Conservation (phyloP, 2,797 vertebrate genomes). For the Notolepis coatsorum region DNA sequence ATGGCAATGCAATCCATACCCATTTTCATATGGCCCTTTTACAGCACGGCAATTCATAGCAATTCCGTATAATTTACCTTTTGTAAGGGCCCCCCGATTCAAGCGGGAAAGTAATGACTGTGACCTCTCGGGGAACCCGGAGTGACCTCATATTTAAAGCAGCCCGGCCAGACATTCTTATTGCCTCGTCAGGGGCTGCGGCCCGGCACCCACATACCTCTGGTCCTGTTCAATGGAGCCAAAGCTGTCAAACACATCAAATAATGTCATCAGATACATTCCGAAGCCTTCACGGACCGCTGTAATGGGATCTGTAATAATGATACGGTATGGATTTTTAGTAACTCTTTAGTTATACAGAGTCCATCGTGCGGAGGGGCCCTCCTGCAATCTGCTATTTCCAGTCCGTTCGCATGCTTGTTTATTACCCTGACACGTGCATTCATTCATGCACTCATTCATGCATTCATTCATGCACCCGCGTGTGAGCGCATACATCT, state of each 20-base stretch:
- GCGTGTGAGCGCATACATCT: too few relatives aligned
- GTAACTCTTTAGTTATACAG: too few relatives aligned
- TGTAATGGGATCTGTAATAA: constrained; percentile 37
- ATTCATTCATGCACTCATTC: too few relatives aligned
- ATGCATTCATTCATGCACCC: too few relatives aligned
- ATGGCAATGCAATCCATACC: constrained; percentile 21
- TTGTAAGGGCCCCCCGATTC: constrained; percentile 3
- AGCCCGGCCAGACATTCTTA: constrained; percentile 9
- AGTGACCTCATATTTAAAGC: constrained; percentile 29
- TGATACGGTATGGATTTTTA: constrained; percentile 16
- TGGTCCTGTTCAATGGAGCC: constrained; percentile 1
- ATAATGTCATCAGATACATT: constrained; percentile 36
- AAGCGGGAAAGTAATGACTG: constrained; percentile 17
- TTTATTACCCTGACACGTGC: too few relatives aligned
- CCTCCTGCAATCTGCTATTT: too few relatives aligned
- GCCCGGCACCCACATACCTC: background rate
- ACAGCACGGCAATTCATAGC: background rate
- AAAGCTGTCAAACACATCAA: constrained; percentile 30
- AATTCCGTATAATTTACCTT: constrained; percentile 14
- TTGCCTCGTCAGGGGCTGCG: constrained; percentile 12
- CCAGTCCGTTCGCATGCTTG: too few relatives aligned
- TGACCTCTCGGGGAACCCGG: constrained; percentile 1
- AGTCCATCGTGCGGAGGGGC: too few relatives aligned
- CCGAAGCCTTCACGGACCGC: constrained; percentile 14
- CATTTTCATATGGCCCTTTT: background rate